Conservation (phyloP, 2,113 vertebrate genomes). For the Lepisosteus oculatus region DNA sequence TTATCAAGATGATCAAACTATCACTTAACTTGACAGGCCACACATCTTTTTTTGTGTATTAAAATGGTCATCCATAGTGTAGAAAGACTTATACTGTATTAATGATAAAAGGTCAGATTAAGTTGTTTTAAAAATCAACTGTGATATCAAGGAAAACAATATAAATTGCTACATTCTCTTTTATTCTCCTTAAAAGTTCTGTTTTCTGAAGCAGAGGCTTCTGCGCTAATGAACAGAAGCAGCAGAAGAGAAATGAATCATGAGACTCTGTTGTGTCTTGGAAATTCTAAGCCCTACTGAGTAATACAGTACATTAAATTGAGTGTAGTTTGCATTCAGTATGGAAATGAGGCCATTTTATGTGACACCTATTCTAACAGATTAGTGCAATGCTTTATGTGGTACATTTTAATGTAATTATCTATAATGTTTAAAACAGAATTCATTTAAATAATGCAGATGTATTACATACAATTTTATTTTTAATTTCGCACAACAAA, state of each 20-base stretch:
- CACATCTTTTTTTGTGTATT: no score
- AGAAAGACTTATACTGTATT: no score
- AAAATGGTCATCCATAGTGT: no score
- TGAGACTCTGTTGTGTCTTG: not conserved
- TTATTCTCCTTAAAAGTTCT: not conserved
- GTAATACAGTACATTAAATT: not conserved
- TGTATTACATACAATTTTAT: not conserved
- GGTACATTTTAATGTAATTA: conserved; percentile 6
- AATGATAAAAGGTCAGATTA: no score
- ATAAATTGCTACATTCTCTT: no score
- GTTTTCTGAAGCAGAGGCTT: not conserved
- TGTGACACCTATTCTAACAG: conserved; percentile 1
- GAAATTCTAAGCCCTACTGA: not conserved
- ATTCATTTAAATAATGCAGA: not conserved
- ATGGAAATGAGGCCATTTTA: conserved; percentile 12
- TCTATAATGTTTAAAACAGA: not conserved
- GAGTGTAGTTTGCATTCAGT: not conserved
- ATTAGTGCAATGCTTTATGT: not conserved
- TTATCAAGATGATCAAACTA: no score
- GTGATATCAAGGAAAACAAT: no score
- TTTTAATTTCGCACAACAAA: not conserved
- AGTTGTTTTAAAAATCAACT: no score
- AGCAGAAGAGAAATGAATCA: not conserved
- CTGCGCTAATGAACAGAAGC: not conserved
- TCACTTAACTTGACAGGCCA: no score